Evolutionary conservation across 2,888 invertebrate species (phyloP).

Genomic region (Nomada flava): DNA sequence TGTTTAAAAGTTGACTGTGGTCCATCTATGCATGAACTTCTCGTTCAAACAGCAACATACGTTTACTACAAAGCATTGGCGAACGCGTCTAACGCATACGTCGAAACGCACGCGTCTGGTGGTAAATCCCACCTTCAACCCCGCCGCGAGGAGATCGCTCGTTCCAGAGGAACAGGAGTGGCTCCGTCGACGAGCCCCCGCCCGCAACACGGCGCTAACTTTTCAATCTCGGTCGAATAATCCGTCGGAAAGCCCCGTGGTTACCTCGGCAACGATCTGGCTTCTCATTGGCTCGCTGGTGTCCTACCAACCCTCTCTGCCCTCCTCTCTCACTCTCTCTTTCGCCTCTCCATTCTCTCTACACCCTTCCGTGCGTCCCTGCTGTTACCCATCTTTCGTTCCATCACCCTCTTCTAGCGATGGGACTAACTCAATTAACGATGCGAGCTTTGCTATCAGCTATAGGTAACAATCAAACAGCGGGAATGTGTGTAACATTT

Average conservation of each 20-base stretch:
- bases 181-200: conserved; percentile 54
- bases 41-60: no score
- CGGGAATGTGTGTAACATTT: no score
- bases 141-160: conserved; percentile 50
- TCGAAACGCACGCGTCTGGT: no score
- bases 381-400: conserved; percentile 50
- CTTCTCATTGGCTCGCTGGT: conserved; percentile 80
- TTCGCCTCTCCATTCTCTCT: conserved; percentile 34
- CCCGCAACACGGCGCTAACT: conserved; percentile 76
- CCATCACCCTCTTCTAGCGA: conserved; percentile 47
- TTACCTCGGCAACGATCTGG: conserved; percentile 83
- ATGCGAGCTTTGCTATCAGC: neutral
- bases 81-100: no score
- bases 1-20: no score
- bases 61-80: no score
- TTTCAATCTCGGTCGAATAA: conserved; percentile 84
- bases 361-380: conserved; percentile 33
- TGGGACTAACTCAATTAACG: conserved; percentile 39
- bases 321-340: conserved; percentile 30
- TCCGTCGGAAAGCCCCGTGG: conserved; percentile 78
- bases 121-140: conserved; percentile 1
- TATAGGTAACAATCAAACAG: neutral
- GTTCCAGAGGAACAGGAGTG: conserved; percentile 52
- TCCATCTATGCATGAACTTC: no score
- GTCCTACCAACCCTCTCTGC: conserved; percentile 49